Conservation (phyloP, 92 coral and sea anemone genomes). For the Epizoanthus ramosus region DNA sequence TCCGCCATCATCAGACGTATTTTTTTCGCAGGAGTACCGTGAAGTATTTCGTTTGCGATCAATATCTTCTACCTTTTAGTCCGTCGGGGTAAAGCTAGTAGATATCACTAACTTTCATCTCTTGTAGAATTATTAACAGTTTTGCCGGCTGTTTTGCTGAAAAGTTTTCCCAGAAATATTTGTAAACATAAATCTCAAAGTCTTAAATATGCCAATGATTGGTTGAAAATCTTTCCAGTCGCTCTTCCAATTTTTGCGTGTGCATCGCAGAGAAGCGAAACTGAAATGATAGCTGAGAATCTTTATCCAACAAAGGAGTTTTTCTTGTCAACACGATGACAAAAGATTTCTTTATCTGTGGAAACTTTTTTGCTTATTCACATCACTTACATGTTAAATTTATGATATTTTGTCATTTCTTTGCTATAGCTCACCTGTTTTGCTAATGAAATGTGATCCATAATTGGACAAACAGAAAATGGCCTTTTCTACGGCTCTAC, state of each 20-base stretch:
- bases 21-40: not conserved
- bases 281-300: conserved; percentile 6
- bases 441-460: conserved; percentile 42
- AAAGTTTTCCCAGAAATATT: conserved; percentile 24
- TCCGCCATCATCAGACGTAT: not conserved
- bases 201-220: not conserved
- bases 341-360: conserved; percentile 78
- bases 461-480: conserved; percentile 81
- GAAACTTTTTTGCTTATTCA: conserved; percentile 54
- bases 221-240: not conserved
- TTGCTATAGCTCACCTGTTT: conserved; percentile 84
- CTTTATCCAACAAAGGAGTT: conserved; percentile 36
- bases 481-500: conserved; percentile 42
- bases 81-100: not conserved
- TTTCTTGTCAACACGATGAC: conserved; percentile 71
- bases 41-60: not conserved
- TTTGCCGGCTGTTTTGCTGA: not conserved
- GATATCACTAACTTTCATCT: not conserved
- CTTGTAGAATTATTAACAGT: not conserved
- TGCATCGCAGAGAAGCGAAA: conserved; percentile 24
- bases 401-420: conserved; percentile 58
- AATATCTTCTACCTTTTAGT: not conserved
- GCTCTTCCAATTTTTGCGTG: conserved; percentile 18
- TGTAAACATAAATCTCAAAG: conserved; percentile 19
- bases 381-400: conserved; percentile 79